Percentiles rank a stretch among this genome's conserved stretches.
These are phyloP conservation scores for Ascaphus truei DNA, from an alignment of 2,113 vertebrate genomes.

Conservation along the genomic window DNA sequence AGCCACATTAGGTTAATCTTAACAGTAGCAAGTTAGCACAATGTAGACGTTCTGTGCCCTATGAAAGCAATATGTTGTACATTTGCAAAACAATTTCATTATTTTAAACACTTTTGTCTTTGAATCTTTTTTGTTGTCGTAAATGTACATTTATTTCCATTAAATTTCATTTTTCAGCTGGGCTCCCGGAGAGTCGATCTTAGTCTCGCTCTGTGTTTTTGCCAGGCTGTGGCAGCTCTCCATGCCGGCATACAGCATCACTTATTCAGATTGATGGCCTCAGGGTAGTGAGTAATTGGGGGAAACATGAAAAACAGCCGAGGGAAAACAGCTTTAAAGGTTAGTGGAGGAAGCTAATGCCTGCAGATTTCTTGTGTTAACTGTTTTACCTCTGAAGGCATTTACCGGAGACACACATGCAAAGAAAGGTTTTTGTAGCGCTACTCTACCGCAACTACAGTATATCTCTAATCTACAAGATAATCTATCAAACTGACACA, in stretches of 20 bases:
- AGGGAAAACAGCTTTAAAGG: neutral
- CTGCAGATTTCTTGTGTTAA: too few species aligned
- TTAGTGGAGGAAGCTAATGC: too few species aligned
- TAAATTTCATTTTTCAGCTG: neutral
- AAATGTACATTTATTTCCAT: neutral
- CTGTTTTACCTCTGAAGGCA: too few species aligned
- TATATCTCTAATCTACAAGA: too few species aligned
- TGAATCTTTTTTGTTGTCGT: too few species aligned
- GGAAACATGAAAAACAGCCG: neutral
- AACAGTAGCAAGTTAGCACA: neutral
- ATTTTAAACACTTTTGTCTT: neutral
- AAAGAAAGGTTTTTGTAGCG: too few species aligned
- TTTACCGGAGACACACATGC: too few species aligned
- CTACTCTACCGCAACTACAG: too few species aligned
- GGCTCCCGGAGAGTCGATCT: neutral
- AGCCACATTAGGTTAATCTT: too few species aligned
- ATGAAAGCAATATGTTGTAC: neutral
- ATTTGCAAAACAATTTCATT: neutral
- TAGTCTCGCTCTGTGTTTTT: neutral
- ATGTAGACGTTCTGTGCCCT: neutral
- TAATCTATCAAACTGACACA: too few species aligned
- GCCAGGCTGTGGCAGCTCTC: neutral
- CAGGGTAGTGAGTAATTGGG: neutral
- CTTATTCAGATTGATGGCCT: conserved; percentile 5
- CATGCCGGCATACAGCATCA: neutral